phyloP scores from a whole-genome alignment of 2,797 vertebrate genomes.

The Taeniopygia guttata region DNA sequence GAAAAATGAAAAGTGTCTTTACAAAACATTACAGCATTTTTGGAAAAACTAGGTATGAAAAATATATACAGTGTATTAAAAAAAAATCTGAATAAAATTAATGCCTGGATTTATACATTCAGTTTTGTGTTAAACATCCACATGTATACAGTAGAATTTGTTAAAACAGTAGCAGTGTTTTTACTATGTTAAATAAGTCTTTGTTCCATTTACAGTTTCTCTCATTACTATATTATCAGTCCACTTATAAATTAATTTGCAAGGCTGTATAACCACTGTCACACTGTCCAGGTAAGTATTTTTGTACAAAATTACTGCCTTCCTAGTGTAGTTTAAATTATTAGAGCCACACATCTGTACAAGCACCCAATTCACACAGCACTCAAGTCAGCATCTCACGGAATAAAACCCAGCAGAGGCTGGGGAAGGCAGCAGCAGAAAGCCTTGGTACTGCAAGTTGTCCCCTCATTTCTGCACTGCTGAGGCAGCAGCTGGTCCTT shows the following conservation, averaged over 20 bases:
- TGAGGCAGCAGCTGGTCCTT: not conserved
- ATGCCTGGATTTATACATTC: conserved; percentile 45
- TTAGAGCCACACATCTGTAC: not conserved
- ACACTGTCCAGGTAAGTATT: not conserved
- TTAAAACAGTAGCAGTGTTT: conserved; percentile 32
- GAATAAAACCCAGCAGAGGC: not conserved
- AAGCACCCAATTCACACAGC: not conserved
- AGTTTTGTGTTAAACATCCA: conserved; percentile 4
- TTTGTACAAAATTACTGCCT: not conserved
- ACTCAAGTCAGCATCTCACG: not conserved
- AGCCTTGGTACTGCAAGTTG: not conserved
- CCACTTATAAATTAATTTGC: conserved; percentile 64
- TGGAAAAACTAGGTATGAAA: conserved; percentile 35
- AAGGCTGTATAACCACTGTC: not conserved
- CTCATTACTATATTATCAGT: not conserved
- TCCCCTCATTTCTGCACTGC: not conserved
- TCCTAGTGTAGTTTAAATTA: not conserved
- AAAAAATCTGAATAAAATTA: conserved; percentile 60
- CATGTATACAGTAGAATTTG: not conserved
- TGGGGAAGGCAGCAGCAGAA: not conserved
- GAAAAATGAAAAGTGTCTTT: not conserved
- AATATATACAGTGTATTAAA: conserved; percentile 57
- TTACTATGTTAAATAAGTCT: conserved; percentile 45
- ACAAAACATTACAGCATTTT: conserved; percentile 35
- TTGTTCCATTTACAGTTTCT: not conserved